Percentiles rank a stretch among this genome's conserved stretches.
These are phyloP conservation scores for Eilema sororculum DNA, from an alignment of 2,888 invertebrate genomes.

Conservation along the genomic window DNA sequence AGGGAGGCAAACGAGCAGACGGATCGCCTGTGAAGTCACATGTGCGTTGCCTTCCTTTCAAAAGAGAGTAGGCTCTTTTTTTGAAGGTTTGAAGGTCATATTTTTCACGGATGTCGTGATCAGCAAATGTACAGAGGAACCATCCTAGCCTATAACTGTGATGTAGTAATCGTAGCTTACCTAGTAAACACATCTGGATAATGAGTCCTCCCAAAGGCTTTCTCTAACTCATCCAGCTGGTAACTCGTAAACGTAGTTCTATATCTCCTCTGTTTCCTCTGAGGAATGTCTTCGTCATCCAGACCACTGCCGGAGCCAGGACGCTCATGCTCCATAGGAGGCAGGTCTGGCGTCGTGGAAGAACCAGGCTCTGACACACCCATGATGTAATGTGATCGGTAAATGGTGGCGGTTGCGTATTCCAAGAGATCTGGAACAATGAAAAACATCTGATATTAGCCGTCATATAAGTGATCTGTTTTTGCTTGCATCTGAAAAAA, in stretches of 20 bases:
- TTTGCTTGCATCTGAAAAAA: not conserved
- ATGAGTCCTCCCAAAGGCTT: conserved; percentile 98
- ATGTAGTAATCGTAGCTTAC: conserved; percentile 82
- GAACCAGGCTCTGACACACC: conserved; percentile 80
- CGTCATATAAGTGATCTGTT: not conserved
- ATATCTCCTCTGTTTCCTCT: conserved; percentile 96
- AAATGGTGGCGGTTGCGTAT: conserved; percentile 29
- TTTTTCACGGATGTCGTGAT: no score
- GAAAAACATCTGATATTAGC: conserved; percentile 11
- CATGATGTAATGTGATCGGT: conserved; percentile 60
- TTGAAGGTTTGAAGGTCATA: no score
- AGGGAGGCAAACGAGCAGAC: no score
- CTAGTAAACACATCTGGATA: conserved; percentile 99
- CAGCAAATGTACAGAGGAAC: no score
- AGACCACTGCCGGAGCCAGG: conserved; percentile 79
- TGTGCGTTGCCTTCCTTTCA: no score
- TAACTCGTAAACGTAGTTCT: conserved; percentile 97
- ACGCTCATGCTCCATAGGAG: conserved; percentile 70
- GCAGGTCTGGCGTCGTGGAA: conserved; percentile 72
- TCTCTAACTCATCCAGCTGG: conserved; percentile 98
- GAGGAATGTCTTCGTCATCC: conserved; percentile 93
- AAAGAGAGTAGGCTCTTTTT: no score
- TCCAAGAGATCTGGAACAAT: conserved; percentile 57
- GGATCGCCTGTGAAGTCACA: no score
- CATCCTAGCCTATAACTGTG: not conserved